Percentiles rank a stretch among this genome's conserved stretches.
phyloP scores from a whole-genome alignment of 2,113 vertebrate species.

The Rhinogobius similis region DNA sequence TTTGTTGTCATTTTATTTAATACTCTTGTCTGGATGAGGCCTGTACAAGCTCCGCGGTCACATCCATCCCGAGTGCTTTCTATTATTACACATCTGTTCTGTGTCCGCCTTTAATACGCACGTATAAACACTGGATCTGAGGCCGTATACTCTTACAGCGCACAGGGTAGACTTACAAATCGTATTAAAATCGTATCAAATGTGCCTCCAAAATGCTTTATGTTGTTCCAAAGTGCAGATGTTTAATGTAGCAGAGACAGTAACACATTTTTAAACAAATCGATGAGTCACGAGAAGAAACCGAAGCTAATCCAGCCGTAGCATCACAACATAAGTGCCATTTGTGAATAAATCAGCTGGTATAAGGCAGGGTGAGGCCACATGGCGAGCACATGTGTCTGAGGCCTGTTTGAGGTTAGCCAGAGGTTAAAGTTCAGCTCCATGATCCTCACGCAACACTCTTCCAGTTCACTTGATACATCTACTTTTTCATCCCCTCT shows the following conservation, averaged over 20 bases:
- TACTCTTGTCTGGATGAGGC: constrained; percentile 1
- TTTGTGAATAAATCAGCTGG: constrained; percentile 49
- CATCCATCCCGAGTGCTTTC: constrained; percentile 2
- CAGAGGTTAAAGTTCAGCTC: constrained; percentile 62
- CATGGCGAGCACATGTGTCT: constrained; percentile 65
- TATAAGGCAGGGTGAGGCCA: constrained; percentile 35
- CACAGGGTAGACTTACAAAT: constrained; percentile 2
- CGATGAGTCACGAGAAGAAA: constrained; percentile 8
- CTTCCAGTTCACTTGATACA: neutral
- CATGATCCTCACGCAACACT: constrained; percentile 40
- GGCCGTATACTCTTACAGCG: neutral
- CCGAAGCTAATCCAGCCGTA: constrained; percentile 35
- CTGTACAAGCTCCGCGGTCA: neutral
- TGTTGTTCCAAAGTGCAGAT: neutral
- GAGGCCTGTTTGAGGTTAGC: constrained; percentile 44
- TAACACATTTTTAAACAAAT: constrained; percentile 2
- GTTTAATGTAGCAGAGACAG: neutral
- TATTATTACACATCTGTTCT: constrained; percentile 9
- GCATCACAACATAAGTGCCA: constrained; percentile 24
- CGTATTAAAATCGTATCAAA: neutral
- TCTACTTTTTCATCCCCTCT: neutral
- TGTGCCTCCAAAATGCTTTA: constrained; percentile 1
- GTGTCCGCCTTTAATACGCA: constrained; percentile 5
- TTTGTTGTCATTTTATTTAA: constrained; percentile 9
- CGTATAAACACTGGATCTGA: neutral